Evolutionary conservation across 2,888 invertebrate species (phyloP).

Genomic region (Eledone cirrhosa): DNA sequence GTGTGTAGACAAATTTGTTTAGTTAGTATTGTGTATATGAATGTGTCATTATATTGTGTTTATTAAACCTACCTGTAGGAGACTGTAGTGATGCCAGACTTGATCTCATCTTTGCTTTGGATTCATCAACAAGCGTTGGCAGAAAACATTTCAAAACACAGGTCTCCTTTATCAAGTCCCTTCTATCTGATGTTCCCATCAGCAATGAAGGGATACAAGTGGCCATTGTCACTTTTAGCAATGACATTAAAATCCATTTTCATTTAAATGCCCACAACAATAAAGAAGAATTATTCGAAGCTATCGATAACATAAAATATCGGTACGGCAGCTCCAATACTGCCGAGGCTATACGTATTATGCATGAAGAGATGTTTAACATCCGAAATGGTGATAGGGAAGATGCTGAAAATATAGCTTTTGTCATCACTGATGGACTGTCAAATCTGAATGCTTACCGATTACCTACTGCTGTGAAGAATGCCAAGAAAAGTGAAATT

Average conservation of each 20-base stretch:
- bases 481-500: constrained; percentile 45
- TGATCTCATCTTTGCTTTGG: constrained; percentile 51
- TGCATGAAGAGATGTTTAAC: constrained; percentile 40
- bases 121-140: constrained; percentile 52
- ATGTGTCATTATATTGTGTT: too few species aligned
- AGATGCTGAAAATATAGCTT: constrained; percentile 43
- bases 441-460: constrained; percentile 53
- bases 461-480: constrained; percentile 51
- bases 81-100: constrained; percentile 33
- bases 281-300: constrained; percentile 39
- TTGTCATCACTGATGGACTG: constrained; percentile 55
- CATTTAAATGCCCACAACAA: constrained; percentile 45
- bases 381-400: constrained; percentile 41
- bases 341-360: constrained; percentile 39
- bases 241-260: constrained; percentile 47
- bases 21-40: too few species aligned
- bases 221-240: constrained; percentile 49
- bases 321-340: constrained; percentile 42
- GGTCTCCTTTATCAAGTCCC: constrained; percentile 43
- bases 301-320: constrained; percentile 38
- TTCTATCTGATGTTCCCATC: constrained; percentile 41
- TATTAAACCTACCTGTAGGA: too few species aligned
- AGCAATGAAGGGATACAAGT: constrained; percentile 39
- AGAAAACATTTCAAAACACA: constrained; percentile 46
- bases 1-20: too few species aligned